phyloP scores from a whole-genome alignment of 1,140 invertebrate genomes.

The Cylas formicarius region DNA sequence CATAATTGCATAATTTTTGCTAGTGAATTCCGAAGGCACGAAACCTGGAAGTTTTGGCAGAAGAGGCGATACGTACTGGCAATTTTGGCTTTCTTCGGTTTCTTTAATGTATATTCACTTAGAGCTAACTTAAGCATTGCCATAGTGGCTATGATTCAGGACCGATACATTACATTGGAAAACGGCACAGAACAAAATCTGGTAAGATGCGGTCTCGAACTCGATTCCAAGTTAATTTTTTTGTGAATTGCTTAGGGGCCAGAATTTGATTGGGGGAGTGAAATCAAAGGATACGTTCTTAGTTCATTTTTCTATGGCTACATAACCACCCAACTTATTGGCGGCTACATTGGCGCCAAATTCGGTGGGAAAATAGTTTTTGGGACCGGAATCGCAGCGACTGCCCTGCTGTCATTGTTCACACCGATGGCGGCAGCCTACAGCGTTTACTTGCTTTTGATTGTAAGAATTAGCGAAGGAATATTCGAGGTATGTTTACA shows the following conservation, averaged over 20 bases:
- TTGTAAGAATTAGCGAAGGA: constrained; percentile 79
- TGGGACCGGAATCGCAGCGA: constrained; percentile 70
- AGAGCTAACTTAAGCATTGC: constrained; percentile 84
- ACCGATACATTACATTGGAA: constrained; percentile 48
- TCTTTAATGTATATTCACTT: constrained; percentile 80
- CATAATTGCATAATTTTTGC: not conserved
- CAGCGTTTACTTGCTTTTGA: constrained; percentile 62
- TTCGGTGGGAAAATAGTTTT: constrained; percentile 61
- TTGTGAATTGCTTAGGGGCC: constrained; percentile 16
- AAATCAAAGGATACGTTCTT: constrained; percentile 70
- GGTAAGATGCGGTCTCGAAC: not conserved
- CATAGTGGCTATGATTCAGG: constrained; percentile 80
- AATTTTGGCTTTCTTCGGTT: constrained; percentile 75
- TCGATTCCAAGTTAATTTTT: not conserved
- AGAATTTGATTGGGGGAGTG: constrained; percentile 76
- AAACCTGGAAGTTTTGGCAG: constrained; percentile 58
- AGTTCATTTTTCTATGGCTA: constrained; percentile 85
- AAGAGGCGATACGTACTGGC: constrained; percentile 66
- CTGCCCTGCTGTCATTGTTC: constrained; percentile 73
- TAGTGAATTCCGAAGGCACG: not conserved
- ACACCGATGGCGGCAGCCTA: constrained; percentile 69
- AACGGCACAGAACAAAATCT: constrained; percentile 38
- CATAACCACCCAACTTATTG: constrained; percentile 61
- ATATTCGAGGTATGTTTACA: constrained; percentile 67
- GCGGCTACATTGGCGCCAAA: constrained; percentile 48